A percentile compares a stretch with the other conserved stretches of the same genome.
phyloP scores from a whole-genome alignment of 1,140 invertebrate genomes.

The Latrodectus geometricus region DNA sequence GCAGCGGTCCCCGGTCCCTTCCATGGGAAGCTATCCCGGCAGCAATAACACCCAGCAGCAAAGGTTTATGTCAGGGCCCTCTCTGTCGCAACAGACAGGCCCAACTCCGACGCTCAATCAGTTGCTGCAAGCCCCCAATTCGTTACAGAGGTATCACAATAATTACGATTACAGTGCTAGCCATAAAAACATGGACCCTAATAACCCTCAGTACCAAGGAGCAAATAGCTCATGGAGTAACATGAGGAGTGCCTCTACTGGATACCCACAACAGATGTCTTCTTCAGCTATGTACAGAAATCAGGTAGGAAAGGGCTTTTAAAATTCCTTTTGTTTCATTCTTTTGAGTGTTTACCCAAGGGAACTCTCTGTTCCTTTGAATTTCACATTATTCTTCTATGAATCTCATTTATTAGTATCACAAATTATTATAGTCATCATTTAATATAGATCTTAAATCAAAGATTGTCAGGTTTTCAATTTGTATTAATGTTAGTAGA shows the following conservation, averaged over 20 bases:
- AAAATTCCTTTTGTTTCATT: not conserved
- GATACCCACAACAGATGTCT: constrained; percentile 52
- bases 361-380: no score
- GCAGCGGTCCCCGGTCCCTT: constrained; percentile 20
- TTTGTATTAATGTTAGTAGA: no score
- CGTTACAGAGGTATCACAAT: constrained; percentile 70
- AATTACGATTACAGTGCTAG: constrained; percentile 65
- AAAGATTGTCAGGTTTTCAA: no score
- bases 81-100: constrained; percentile 77
- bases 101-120: constrained; percentile 93
- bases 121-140: constrained; percentile 82
- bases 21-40: not conserved
- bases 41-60: constrained; percentile 68
- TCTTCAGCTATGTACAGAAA: constrained; percentile 57
- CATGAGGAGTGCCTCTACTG: constrained; percentile 14
- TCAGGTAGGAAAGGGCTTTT: constrained; percentile 40
- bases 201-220: constrained; percentile 43
- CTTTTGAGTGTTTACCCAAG: no score
- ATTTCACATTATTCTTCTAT: no score
- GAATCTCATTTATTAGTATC: no score
- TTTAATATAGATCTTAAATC: no score
- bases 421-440: no score
- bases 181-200: constrained; percentile 45
- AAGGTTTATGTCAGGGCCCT: constrained; percentile 75
- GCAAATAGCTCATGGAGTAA: constrained; percentile 51